Base-by-base conservation (phyloP, 2,113 vertebrate species). In the Toxotes chatareus region DNA sequence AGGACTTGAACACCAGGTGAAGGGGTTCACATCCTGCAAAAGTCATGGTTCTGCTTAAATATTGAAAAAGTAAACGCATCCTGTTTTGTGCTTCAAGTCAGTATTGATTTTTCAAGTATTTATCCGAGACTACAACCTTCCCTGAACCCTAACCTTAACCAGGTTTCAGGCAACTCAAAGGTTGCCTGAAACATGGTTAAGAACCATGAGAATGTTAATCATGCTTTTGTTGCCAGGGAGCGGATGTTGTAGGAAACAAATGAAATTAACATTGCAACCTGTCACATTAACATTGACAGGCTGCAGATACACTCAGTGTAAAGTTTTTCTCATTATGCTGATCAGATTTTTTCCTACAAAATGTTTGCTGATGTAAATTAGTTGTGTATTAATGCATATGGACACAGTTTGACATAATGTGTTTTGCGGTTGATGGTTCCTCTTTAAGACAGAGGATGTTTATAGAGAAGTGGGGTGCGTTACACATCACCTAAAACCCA, bases 401-500 rank as follows among this genome's bases (percentile, higher is more conserved):
- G 9, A 11, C 14, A 61, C 10, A 36, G 17, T 47, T 32, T 49
- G 66, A 69, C 21, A 21, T 4, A 8, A 47, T 59, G 65, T 78
- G 65, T 78, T 66, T 59, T 14, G 19, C 32, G 71, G 57, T 10
- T 62, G n/a, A 44, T 6, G 6, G 11, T 36, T 70, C n/a, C 23
- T 64, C 31, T 64, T 49, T 47, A 61, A 31, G 16, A 47, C 23
- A 34, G 49, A 3, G 27, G 21, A 36, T 6, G 49, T 38, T 64
- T 49, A 55, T 55, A 9, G 12, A 79, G 60, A 59, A 63, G 57
- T 53, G 59, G 55, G 72, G 66, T 76, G 13, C 27, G 34, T 70
- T 75, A 68, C 7, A 27, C 78, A 56, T 7, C 55, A 12, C 55
- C 17, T 16, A 49, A 59, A 46, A 19, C 11, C 44, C 17, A 10